phyloP scores from a whole-genome alignment of 2,888 invertebrate genomes.

The Archips crataeganus region DNA sequence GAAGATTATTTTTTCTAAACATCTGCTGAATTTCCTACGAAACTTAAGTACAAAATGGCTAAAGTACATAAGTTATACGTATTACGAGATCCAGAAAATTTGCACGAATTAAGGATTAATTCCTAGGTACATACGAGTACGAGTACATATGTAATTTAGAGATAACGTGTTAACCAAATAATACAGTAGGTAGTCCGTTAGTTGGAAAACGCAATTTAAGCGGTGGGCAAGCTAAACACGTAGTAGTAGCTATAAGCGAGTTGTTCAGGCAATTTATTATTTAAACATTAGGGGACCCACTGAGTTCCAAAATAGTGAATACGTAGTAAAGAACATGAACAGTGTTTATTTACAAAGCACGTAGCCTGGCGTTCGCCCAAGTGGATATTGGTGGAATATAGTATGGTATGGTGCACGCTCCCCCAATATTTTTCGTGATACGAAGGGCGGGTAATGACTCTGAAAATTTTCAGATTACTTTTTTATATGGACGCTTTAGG shows the following conservation, averaged over 20 bases:
- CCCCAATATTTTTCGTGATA: conserved; percentile 57
- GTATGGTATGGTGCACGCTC: conserved; percentile 53
- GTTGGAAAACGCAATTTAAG: conserved; percentile 19
- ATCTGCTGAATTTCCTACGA: too few relatives aligned
- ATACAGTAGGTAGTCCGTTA: neutral
- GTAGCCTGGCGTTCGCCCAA: conserved; percentile 51
- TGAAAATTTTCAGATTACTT: conserved; percentile 63
- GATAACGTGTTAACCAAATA: neutral
- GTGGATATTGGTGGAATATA: conserved; percentile 54
- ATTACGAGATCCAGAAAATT: neutral
- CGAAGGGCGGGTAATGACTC: conserved; percentile 61
- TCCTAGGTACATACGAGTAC: neutral
- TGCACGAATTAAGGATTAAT: neutral
- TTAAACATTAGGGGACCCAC: conserved; percentile 36
- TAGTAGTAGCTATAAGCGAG: conserved; percentile 32
- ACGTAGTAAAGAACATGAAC: conserved; percentile 49
- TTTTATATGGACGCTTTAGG: conserved; percentile 45
- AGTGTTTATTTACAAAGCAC: conserved; percentile 66
- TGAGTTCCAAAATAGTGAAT: conserved; percentile 37
- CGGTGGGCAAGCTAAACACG: conserved; percentile 34
- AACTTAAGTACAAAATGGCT: too few relatives aligned
- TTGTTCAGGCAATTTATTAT: conserved; percentile 37
- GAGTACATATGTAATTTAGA: neutral
- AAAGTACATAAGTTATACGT: too few relatives aligned
- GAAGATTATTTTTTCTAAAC: neutral